These are phyloP conservation scores for Caenorhabditis brenneri DNA, from an alignment of 1,140 invertebrate genomes.

Conservation along the genomic window DNA sequence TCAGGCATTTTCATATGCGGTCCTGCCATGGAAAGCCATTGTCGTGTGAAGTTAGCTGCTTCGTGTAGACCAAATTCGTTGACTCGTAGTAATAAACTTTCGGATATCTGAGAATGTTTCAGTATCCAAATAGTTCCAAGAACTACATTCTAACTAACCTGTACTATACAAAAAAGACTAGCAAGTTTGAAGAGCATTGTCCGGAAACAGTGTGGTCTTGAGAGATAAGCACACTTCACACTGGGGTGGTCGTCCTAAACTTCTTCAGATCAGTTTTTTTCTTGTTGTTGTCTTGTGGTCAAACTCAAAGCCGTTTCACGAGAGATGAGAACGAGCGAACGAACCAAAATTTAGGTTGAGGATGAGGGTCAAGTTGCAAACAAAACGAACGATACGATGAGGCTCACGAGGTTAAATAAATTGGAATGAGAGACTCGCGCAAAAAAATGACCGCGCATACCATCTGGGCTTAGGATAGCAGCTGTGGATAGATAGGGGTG, in stretches of 20 bases:
- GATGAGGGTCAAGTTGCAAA: slow-evolving; percentile 37
- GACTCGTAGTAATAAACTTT: slow-evolving; percentile 44
- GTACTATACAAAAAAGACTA: background rate
- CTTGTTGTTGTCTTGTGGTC: background rate
- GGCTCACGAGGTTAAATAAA: slow-evolving; percentile 42
- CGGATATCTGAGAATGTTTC: slow-evolving; percentile 16
- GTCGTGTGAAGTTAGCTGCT: slow-evolving; percentile 54
- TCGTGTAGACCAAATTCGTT: slow-evolving; percentile 55
- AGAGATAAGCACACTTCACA: slow-evolving; percentile 9
- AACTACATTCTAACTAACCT: too few relatives aligned
- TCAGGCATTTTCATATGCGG: slow-evolving; percentile 52
- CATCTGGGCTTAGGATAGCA: slow-evolving; percentile 23
- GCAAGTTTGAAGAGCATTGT: slow-evolving; percentile 21
- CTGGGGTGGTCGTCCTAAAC: background rate
- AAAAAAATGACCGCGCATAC: slow-evolving; percentile 21
- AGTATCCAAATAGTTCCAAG: too few relatives aligned
- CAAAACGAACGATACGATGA: slow-evolving; percentile 40
- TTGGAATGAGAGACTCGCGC: slow-evolving; percentile 8
- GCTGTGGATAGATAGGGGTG: background rate
- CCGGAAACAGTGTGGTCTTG: background rate
- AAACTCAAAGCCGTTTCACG: slow-evolving; percentile 15
- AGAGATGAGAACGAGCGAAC: background rate
- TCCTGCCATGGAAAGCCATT: slow-evolving; percentile 47
- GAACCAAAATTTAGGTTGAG: background rate
- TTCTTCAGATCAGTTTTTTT: background rate